Conservation (phyloP, 2,797 vertebrate species). For the Telmatherina bonti region DNA sequence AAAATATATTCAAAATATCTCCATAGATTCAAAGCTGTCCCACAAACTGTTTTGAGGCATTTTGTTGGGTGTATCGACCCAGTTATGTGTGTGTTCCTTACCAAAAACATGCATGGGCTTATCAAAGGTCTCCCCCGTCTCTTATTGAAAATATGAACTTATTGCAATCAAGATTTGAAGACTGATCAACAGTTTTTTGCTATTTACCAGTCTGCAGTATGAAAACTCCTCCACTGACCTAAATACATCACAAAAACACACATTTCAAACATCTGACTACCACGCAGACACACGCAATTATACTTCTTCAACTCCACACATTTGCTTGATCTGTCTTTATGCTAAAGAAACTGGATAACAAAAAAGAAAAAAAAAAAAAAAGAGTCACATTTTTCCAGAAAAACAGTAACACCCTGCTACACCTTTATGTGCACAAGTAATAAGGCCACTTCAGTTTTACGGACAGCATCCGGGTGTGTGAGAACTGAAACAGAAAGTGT, state of each 20-base stretch:
- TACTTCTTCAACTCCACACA: background rate
- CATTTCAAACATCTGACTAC: conserved; percentile 21
- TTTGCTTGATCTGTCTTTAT: conserved; percentile 23
- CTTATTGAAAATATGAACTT: conserved; percentile 28
- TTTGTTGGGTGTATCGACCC: background rate
- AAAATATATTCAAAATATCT: conserved; percentile 16
- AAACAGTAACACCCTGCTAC: conserved; percentile 41
- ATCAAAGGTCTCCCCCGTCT: conserved; percentile 24
- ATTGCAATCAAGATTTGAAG: conserved; percentile 17
- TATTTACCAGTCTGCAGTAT: conserved; percentile 21
- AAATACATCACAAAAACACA: conserved; percentile 3
- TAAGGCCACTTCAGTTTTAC: conserved; percentile 68
- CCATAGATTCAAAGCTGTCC: conserved; percentile 16
- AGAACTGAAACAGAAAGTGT: conserved; percentile 24
- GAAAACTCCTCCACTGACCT: conserved; percentile 16
- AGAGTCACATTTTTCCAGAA: conserved; percentile 44
- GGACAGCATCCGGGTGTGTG: conserved; percentile 30
- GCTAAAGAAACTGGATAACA: conserved; percentile 42
- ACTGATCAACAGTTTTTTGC: conserved; percentile 6
- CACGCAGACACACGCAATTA: conserved; percentile 24
- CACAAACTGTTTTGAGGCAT: background rate
- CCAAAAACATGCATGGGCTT: conserved; percentile 12
- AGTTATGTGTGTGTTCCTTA: background rate
- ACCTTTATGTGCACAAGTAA: conserved; percentile 53
- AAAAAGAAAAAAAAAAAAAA: conserved; percentile 13